Base-by-base conservation (phyloP, 1,140 invertebrate species). In the Venustaconcha ellipsiformis region DNA sequence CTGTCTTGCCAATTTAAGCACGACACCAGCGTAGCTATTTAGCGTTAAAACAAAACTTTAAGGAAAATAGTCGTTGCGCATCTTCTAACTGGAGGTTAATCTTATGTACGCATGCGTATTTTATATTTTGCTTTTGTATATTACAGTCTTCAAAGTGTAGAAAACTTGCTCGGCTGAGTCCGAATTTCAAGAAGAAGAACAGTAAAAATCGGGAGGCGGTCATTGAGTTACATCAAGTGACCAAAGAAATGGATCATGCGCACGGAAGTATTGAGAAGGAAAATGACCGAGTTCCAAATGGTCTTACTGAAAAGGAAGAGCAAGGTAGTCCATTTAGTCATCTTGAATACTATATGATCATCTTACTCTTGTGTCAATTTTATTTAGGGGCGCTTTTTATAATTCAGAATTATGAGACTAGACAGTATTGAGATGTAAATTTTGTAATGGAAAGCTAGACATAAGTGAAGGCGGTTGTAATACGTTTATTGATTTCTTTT, bases 71-170 rank as follows among this genome's bases (percentile, higher is more conserved):
- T 48, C 37, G 0, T 48, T 48, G 37, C 5, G 6, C 37, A 8
- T 6, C 37, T 48, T 48, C 37, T 48, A 48, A 48, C 37, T 48
- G 37, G 37, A 48, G 37, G 37, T 48, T 48, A 11, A 48, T 48
- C 37, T 48, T 48, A 6, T 48, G 4, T 48, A 48, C 37, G 37
- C 37, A 11, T 48, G 5, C 37, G 11, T 11, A 48, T 11, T 48
- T 11, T 48, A 48, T 62, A 13, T n/a, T 4, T 62, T 60, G 69
- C 11, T 71, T 57, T 67, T 8, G 67, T n/a, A 48, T 64, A 48
- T 76, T 76, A 70, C 74, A 76, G 74, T 76, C 74, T 30, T 76
- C 74, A 58, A 76, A 70, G 60, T 76, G 67, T 70, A 76, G 70
- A 64, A 76, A 76, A 59, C 70, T 76, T 57, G 57, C 70, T 20